Percentiles rank a stretch among this genome's conserved stretches.
phyloP scores from a whole-genome alignment of 2,888 invertebrate species.

The Melipona beecheii region DNA sequence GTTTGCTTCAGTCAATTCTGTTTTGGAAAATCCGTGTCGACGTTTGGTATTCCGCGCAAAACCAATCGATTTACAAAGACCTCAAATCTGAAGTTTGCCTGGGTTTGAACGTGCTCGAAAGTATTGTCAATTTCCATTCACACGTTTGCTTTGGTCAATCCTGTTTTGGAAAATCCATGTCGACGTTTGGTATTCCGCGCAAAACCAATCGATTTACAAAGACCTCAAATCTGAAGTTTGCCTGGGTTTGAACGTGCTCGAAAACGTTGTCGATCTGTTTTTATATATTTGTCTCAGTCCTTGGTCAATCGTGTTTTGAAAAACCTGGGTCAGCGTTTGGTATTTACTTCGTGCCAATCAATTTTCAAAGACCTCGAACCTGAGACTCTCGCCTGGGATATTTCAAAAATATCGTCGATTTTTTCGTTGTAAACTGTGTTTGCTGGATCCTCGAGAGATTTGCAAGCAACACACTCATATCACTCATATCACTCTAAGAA shows the following conservation, averaged over 20 bases:
- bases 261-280: neutral
- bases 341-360: neutral
- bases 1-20: neutral
- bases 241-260: neutral
- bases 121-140: neutral
- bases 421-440: neutral
- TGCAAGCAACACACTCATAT: neutral
- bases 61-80: no score
- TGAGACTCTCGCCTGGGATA: neutral
- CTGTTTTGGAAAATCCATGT: neutral
- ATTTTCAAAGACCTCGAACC: neutral
- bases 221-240: neutral
- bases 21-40: neutral
- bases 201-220: neutral
- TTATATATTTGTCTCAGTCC: no score
- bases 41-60: no score
- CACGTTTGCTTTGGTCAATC: no score
- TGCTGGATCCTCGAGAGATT: neutral
- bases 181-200: neutral
- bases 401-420: neutral
- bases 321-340: no score
- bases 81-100: accelerated
- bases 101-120: neutral
- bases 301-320: no score
- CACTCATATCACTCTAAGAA: neutral